phyloP scores from a whole-genome alignment of 2,797 vertebrate genomes.

The Schizopygopsis pylzovi region DNA sequence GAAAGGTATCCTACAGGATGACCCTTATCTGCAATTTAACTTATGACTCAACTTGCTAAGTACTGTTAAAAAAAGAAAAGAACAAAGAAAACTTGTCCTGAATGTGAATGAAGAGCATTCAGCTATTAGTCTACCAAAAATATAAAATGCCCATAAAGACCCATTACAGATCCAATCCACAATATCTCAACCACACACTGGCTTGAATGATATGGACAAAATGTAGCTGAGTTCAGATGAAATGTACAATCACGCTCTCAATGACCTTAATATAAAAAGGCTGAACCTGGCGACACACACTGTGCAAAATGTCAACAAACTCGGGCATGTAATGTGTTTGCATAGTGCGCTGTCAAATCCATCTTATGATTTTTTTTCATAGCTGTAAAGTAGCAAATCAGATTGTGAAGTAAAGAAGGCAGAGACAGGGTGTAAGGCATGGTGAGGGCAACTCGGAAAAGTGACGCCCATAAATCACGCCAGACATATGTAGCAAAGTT shows the following conservation, averaged over 20 bases:
- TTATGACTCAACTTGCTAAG: background rate
- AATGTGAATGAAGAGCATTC: background rate
- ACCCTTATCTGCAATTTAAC: background rate
- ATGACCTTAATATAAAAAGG: constrained; percentile 7
- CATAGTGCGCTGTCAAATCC: constrained; percentile 18
- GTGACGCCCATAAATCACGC: constrained; percentile 73
- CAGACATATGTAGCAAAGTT: constrained; percentile 66
- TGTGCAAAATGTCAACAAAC: constrained; percentile 53
- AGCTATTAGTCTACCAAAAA: background rate
- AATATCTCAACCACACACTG: background rate
- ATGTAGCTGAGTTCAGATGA: constrained; percentile 1
- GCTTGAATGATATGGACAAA: background rate
- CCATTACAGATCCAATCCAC: background rate
- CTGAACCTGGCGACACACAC: constrained; percentile 49
- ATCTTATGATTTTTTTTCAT: constrained; percentile 38
- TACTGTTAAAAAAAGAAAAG: background rate
- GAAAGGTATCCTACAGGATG: constrained; percentile 1
- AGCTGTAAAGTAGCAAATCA: constrained; percentile 48
- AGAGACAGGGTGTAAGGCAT: constrained; percentile 29
- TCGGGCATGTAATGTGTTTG: constrained; percentile 8
- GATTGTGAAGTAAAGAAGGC: constrained; percentile 28
- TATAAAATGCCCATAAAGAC: background rate
- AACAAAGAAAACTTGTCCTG: background rate
- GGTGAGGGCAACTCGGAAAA: constrained; percentile 14
- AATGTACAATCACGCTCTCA: background rate